A percentile compares a stretch with the other conserved stretches of the same genome.
These are phyloP conservation scores for Triplophysa bombifrons DNA, from an alignment of 2,797 vertebrate species.

Conservation along the genomic window DNA sequence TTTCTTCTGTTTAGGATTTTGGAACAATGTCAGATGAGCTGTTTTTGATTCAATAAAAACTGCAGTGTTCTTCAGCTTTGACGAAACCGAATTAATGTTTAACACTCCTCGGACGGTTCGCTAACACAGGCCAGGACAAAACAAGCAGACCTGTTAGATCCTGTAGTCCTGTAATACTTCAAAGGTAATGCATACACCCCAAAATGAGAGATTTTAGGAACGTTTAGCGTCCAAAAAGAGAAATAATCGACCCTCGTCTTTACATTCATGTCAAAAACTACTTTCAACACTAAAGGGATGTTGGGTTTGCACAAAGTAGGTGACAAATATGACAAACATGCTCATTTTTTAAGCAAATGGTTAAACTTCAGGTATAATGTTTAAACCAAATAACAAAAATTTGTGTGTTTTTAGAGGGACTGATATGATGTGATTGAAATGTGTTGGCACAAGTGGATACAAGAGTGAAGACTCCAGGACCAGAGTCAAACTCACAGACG, in stretches of 20 bases:
- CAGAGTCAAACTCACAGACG: neutral
- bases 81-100: constrained; percentile 6
- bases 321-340: too few species aligned
- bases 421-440: neutral
- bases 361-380: constrained; percentile 10
- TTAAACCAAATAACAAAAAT: neutral
- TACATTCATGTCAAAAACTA: neutral
- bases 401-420: too few species aligned
- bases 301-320: too few species aligned
- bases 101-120: neutral
- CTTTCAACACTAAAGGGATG: neutral
- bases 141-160: neutral
- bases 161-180: neutral
- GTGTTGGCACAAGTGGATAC: constrained; percentile 14
- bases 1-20: constrained; percentile 17
- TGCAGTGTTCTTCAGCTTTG: constrained; percentile 30
- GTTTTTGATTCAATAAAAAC: constrained; percentile 27
- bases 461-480: constrained; percentile 11
- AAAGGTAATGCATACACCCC: neutral
- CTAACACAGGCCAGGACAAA: neutral
- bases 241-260: neutral
- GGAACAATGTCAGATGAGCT: constrained; percentile 7
- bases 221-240: neutral
- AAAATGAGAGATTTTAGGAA: neutral
- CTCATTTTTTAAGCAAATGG: neutral